A percentile compares a stretch with the other conserved stretches of the same genome.
phyloP scores from a whole-genome alignment of 2,888 invertebrate genomes.

The Sicus ferrugineus region DNA sequence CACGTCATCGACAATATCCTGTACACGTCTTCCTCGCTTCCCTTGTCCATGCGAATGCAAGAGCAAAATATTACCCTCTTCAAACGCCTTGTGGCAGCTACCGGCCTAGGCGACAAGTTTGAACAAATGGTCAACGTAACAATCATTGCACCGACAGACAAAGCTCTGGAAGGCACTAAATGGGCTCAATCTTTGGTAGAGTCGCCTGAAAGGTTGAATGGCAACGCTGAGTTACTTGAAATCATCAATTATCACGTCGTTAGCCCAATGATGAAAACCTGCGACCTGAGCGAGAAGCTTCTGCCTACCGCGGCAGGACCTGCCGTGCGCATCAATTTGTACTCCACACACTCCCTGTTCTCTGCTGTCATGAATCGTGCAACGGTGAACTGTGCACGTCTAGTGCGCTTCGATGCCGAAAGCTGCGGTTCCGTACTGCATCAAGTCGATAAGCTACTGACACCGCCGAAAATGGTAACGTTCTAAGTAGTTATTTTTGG shows the following conservation, averaged over 20 bases:
- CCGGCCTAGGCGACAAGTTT: constrained; percentile 67
- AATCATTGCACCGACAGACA: constrained; percentile 72
- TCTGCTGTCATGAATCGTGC: constrained; percentile 69
- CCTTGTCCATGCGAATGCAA: constrained; percentile 66
- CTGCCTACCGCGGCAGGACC: constrained; percentile 66
- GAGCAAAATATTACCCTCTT: constrained; percentile 72
- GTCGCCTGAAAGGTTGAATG: constrained; percentile 58
- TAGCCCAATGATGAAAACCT: constrained; percentile 68
- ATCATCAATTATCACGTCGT: constrained; percentile 72
- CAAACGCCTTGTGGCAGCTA: constrained; percentile 67
- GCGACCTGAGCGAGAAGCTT: constrained; percentile 68
- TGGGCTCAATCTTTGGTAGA: constrained; percentile 59
- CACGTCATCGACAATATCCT: constrained; percentile 74
- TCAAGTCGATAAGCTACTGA: constrained; percentile 70
- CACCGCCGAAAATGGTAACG: constrained; percentile 58
- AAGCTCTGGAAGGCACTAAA: constrained; percentile 68
- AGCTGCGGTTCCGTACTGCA: constrained; percentile 75
- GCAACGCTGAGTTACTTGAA: constrained; percentile 66
- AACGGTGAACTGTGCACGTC: constrained; percentile 74
- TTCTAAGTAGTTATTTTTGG: not conserved
- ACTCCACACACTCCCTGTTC: constrained; percentile 69
- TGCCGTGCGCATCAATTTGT: constrained; percentile 70
- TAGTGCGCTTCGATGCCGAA: constrained; percentile 70
- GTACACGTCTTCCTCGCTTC: constrained; percentile 69
- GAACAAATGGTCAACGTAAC: constrained; percentile 70